Conservation (phyloP, 2,797 vertebrate species). For the Trichosurus vulpecula region DNA sequence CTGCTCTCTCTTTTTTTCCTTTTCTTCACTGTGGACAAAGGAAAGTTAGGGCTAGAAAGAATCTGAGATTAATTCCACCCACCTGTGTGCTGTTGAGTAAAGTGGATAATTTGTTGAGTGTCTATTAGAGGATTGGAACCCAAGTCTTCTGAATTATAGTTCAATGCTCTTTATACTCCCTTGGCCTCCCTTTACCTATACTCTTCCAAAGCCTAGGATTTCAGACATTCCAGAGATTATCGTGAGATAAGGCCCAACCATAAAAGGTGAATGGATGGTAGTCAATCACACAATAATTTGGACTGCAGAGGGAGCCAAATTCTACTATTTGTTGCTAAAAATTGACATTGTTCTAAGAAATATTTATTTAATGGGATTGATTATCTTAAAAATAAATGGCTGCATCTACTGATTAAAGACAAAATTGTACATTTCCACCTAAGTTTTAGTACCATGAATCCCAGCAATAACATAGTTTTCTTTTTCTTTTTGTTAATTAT, state of each 20-base stretch:
- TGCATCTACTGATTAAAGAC: neutral
- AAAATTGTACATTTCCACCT: neutral
- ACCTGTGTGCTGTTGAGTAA: neutral
- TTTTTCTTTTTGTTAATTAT: neutral
- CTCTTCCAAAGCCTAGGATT: neutral
- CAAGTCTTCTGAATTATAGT: neutral
- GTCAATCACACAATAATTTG: neutral
- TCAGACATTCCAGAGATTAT: neutral
- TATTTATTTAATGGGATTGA: neutral
- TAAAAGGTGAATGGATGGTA: neutral
- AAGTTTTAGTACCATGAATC: neutral
- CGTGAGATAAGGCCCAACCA: neutral
- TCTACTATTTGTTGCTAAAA: neutral
- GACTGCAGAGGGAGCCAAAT: neutral
- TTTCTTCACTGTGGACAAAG: neutral
- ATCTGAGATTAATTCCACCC: neutral
- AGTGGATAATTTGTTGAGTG: neutral
- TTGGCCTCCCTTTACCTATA: neutral
- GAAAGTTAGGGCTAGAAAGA: neutral
- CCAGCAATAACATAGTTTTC: neutral
- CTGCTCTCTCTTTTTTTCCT: neutral
- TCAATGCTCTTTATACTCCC: neutral
- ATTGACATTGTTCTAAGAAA: neutral
- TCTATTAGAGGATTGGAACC: neutral
- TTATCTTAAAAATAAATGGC: neutral